Evolutionary conservation across 2,797 vertebrate species (phyloP), one percentile per base, ranked within the genome.

Genomic region (Acrossocheilus wenchowensis): DNA sequence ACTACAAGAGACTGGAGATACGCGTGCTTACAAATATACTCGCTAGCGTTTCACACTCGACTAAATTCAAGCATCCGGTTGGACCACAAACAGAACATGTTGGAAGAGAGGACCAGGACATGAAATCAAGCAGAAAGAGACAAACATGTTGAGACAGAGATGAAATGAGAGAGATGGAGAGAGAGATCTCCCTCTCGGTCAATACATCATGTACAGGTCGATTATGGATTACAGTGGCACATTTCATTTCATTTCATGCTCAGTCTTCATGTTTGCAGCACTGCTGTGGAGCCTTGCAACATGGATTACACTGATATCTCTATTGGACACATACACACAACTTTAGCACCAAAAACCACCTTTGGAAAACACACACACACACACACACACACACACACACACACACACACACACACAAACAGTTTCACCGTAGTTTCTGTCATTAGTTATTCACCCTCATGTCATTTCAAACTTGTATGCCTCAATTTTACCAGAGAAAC

Each of bases 201-300:
- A 89, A 93, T 92, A 90, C 80, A 82, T 82, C 82, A 88, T 88
- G 88, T 85, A 91, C 87, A 88, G 89, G 84, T 79, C 87, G 50
- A 93, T 93, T 91, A 93, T 87, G 89, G 92, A 93, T 92, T 91
- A 89, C 89, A 91, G 81, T 90, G 86, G 84, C 82, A 90, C 86
- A 90, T 91, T 86, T 92, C 73, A 87, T 90, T 92, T 89, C 78
- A 92, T 90, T 93, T 92, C 90, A 93, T 91, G 88, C 90, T 86
- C 64, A 77, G 88, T 91, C 79, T 68, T 86, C 87, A 66, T 86
- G 54, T 89, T 81, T 71, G 69, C 50, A 69, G 74, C 73, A 85
- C 83, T 64, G 84, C 84, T 83, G 77, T 79, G 84, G 50, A 86
- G 41, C 41, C 54, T 21, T 52, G 69, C 36, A 62, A 48, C 73